Percentiles rank a stretch among this genome's conserved stretches.
Conservation (phyloP, 2,113 vertebrate genomes). For the Oncorhynchus keta region DNA sequence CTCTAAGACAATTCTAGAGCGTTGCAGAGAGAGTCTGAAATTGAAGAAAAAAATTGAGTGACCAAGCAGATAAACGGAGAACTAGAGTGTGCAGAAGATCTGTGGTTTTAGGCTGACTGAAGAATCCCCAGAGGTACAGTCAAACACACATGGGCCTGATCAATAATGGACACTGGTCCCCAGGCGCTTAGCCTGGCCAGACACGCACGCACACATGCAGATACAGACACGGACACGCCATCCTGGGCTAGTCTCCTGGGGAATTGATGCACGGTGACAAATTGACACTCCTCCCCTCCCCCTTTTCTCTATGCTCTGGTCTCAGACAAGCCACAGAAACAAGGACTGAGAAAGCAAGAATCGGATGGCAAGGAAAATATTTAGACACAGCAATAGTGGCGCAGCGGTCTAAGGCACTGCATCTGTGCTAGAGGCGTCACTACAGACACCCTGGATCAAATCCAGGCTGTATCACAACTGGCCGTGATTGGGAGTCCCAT, state of each 20-base stretch:
- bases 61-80: not conserved
- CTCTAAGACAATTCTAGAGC: not conserved
- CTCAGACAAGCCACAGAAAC: not conserved
- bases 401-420: too few relatives aligned
- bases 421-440: too few relatives aligned
- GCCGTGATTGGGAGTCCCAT: too few relatives aligned
- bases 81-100: not conserved
- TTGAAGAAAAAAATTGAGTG: slow-evolving; percentile 6
- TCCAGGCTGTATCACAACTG: too few relatives aligned
- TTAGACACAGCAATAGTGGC: too few relatives aligned
- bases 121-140: slow-evolving; percentile 39
- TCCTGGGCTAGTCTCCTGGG: slow-evolving; percentile 14
- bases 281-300: slow-evolving; percentile 29
- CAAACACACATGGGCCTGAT: slow-evolving; percentile 41
- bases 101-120: not conserved
- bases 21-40: not conserved
- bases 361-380: too few relatives aligned
- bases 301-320: not conserved
- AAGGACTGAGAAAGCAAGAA: too few relatives aligned
- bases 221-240: not conserved
- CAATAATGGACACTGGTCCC: slow-evolving; percentile 27
- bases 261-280: slow-evolving; percentile 33
- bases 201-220: slow-evolving; percentile 9
- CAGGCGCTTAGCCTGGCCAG: slow-evolving; percentile 1
- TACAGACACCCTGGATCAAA: too few relatives aligned